Base-by-base conservation (phyloP, 2,888 invertebrate species). In the Stenchaetothrips biformis region DNA sequence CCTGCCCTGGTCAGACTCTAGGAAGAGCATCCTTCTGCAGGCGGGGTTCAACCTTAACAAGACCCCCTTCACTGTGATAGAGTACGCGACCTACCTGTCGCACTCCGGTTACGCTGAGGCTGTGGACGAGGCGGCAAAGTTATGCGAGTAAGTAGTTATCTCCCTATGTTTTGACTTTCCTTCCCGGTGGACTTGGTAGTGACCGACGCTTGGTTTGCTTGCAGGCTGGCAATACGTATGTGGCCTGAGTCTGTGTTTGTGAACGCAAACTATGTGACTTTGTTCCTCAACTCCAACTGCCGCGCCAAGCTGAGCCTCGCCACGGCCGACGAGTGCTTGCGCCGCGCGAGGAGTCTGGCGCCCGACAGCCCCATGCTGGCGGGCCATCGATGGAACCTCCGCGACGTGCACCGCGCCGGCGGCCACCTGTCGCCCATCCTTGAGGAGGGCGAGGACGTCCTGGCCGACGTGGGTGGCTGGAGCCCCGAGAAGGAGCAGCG, bases 371-470 rank as follows among this genome's bases (percentile, higher is more conserved):
- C 67, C 21, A n/a, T 67, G 67, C 67, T 67, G 4, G n/a, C 67
- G 21, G 67, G 67, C n/a, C 25, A 67, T 21, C 9, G 9, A 7
- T 67, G 67, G 67, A 67, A 21, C 67, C 67, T 67, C 21, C 67
- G n/a, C 21, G 67, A 67, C 67, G 25, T 67, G 7, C n/a, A 21
- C 21, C 67, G 67, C 67, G 67, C 67, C 21, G 67, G 67, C 67
- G 67, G 67, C 4, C 67, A 67, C 21, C 67, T 67, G 67, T 67
- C 67, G 67, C 67, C 67, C 67, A 67, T 67, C 67, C 67, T 67
- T 21, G 67, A 67, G 67, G 67, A 67, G 21, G 67, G 67, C 67
- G 25, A 25, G 21, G 21, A 67, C 21, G 21, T 9, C 67, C 21
- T 6, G 21, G 21, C 9, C n/a, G 67, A 21, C 21, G 9, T 67